Percentiles rank a stretch among this genome's conserved stretches.
These are phyloP conservation scores for Eurosta solidaginis DNA, from an alignment of 1,140 invertebrate species.

Conservation along the genomic window DNA sequence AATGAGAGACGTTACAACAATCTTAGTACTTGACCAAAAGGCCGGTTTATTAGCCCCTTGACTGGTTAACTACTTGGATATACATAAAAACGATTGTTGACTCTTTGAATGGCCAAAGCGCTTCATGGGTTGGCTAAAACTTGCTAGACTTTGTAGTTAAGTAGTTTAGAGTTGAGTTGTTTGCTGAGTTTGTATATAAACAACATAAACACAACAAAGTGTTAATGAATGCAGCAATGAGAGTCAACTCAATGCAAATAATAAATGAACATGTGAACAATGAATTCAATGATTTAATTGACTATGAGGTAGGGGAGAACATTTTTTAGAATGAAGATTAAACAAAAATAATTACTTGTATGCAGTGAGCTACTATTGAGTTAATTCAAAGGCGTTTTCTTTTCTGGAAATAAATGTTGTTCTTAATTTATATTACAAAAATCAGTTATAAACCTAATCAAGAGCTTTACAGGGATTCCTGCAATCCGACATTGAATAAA, in stretches of 20 bases:
- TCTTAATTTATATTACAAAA: too few relatives aligned
- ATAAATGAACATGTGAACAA: not conserved
- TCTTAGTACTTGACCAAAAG: not conserved
- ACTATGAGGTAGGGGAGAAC: too few relatives aligned
- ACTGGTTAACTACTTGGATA: conserved; percentile 6
- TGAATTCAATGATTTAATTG: not conserved
- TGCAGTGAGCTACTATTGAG: too few relatives aligned
- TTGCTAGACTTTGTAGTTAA: not conserved
- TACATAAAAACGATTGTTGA: not conserved
- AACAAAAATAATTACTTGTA: too few relatives aligned
- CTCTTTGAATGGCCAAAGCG: not conserved
- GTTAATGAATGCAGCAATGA: not conserved
- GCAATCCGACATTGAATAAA: too few relatives aligned
- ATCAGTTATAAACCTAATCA: too few relatives aligned
- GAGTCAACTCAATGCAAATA: not conserved
- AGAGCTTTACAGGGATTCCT: too few relatives aligned
- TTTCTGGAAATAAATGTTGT: too few relatives aligned
- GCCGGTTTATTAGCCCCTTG: not conserved
- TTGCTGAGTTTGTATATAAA: not conserved
- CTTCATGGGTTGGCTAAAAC: not conserved
- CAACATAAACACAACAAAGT: not conserved
- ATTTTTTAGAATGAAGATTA: too few relatives aligned
- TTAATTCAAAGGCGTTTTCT: too few relatives aligned
- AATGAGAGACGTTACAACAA: too few relatives aligned
- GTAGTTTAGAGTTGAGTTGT: not conserved